Base-by-base conservation (phyloP, 1,140 invertebrate species). In the Drosophila elegans region DNA sequence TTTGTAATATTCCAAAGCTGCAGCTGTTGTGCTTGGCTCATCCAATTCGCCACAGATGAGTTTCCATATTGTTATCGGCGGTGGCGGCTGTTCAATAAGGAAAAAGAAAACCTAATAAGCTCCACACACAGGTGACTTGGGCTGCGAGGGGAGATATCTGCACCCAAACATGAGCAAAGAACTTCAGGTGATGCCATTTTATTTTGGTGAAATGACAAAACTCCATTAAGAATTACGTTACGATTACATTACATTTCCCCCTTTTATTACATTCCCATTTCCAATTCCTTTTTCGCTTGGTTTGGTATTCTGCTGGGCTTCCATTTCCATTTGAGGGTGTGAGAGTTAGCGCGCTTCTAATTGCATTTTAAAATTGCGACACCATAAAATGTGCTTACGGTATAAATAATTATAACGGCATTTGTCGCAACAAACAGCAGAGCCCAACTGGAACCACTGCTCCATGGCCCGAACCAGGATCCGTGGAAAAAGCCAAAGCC, bases 291-390 rank as follows among this genome's bases (percentile, higher is more conserved):
- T 76, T 74, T 44, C 44, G 57, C 45, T 41, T n/a, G 63, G 57
- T 55, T 73, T 74, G 75, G 57, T 60, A 51, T 60, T 76, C 49
- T 64, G 60, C 38, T 46, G 63, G 68, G 61, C 36, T 49, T 63
- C 61, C 75, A 76, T 46, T 49, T 63, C 61, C 75, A 76, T 46
- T 45, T 38, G 59, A 64, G 64, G 16, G 41, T 39, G 48, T 36
- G 74, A 54, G 63, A 72, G 84, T 59, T 54, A 44, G 66, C 46
- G 72, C 73, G 80, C 80, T 63, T 89, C 84, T 89, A 89, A 89
- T 89, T 89, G 84, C 84, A 89, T 89, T 89, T 89, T 89, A 89
- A 89, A 89, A 89, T 89, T 89, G 84, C 85, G 85, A 89, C 84
- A 89, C 84, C 85, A 89, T 90, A 90, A 89, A 89, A 89, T 89